These are phyloP conservation scores for Pemphigus obesinymphae DNA, from an alignment of 1,140 invertebrate genomes.

Conservation along the genomic window DNA sequence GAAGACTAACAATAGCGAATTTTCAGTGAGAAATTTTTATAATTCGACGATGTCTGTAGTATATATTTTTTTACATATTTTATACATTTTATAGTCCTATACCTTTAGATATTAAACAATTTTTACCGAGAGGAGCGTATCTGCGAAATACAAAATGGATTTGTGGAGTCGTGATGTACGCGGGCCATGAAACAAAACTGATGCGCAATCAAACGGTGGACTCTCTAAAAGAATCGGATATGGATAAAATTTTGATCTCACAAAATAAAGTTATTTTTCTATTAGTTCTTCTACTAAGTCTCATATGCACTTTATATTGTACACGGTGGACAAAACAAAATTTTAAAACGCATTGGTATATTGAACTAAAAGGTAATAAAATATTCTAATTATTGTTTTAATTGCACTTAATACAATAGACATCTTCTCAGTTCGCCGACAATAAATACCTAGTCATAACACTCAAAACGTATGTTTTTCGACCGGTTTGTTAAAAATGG, in stretches of 20 bases:
- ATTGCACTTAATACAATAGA: too few species aligned
- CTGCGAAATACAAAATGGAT: slow-evolving; percentile 93
- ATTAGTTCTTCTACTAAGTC: slow-evolving; percentile 80
- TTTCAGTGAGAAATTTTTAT: slow-evolving; percentile 54
- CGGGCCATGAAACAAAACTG: slow-evolving; percentile 94
- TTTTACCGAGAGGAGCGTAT: slow-evolving; percentile 90
- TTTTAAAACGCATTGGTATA: slow-evolving; percentile 71
- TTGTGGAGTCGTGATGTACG: slow-evolving; percentile 88
- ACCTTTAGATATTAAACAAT: slow-evolving; percentile 85
- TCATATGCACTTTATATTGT: slow-evolving; percentile 83
- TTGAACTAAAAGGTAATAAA: slow-evolving; percentile 60
- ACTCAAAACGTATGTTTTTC: too few species aligned
- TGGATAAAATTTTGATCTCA: slow-evolving; percentile 89
- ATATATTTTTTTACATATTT: neutral
- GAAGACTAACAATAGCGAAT: slow-evolving; percentile 73
- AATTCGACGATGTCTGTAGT: too few species aligned
- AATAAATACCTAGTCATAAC: too few species aligned
- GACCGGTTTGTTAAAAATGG: too few species aligned
- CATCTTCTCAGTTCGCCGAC: too few species aligned
- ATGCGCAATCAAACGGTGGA: slow-evolving; percentile 88
- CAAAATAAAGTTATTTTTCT: slow-evolving; percentile 93
- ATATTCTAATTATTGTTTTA: slow-evolving; percentile 59
- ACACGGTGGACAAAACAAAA: slow-evolving; percentile 72
- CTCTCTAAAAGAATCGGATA: slow-evolving; percentile 85
- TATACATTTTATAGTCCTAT: slow-evolving; percentile 57